Evolutionary conservation across 1,140 invertebrate species (phyloP).

Genomic region (Micrasema minimum): DNA sequence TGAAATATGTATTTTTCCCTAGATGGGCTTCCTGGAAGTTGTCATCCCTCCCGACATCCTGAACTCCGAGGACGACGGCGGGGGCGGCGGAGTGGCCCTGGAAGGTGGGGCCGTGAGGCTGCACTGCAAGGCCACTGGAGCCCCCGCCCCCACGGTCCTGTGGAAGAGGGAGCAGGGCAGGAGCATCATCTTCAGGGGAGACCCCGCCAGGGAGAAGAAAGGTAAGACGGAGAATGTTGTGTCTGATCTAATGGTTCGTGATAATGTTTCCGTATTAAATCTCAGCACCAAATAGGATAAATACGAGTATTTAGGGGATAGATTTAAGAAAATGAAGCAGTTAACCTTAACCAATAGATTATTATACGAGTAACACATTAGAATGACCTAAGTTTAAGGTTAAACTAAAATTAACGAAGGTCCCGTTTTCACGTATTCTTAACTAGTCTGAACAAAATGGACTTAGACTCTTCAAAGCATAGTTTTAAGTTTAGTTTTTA

Average conservation of each 20-base stretch:
- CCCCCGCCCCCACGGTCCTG: conserved; percentile 79
- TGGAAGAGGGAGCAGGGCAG: conserved; percentile 83
- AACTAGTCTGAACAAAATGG: too few relatives aligned
- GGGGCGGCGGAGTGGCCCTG: conserved; percentile 65
- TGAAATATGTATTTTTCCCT: too few relatives aligned
- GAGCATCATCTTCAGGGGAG: conserved; percentile 77
- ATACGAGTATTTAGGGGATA: not conserved
- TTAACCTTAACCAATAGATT: too few relatives aligned
- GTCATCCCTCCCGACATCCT: conserved; percentile 87
- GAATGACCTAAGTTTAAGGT: too few relatives aligned
- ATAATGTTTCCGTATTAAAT: conserved; percentile 31
- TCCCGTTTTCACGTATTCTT: too few relatives aligned
- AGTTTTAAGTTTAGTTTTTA: too few relatives aligned
- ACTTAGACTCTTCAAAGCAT: too few relatives aligned
- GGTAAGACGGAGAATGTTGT: conserved; percentile 63
- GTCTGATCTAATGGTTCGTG: conserved; percentile 20
- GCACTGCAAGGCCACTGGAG: conserved; percentile 81
- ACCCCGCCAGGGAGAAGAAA: conserved; percentile 72
- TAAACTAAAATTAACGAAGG: too few relatives aligned
- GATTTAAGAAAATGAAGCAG: not conserved
- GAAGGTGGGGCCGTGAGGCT: conserved; percentile 85
- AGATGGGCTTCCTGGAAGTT: conserved; percentile 85
- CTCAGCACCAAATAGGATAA: conserved; percentile 21
- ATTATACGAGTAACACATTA: too few relatives aligned
- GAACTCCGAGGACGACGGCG: conserved; percentile 70